A percentile compares a stretch with the other conserved stretches of the same genome.
Conservation (phyloP, 2,113 vertebrate genomes). For the Phaetusa simplex region DNA sequence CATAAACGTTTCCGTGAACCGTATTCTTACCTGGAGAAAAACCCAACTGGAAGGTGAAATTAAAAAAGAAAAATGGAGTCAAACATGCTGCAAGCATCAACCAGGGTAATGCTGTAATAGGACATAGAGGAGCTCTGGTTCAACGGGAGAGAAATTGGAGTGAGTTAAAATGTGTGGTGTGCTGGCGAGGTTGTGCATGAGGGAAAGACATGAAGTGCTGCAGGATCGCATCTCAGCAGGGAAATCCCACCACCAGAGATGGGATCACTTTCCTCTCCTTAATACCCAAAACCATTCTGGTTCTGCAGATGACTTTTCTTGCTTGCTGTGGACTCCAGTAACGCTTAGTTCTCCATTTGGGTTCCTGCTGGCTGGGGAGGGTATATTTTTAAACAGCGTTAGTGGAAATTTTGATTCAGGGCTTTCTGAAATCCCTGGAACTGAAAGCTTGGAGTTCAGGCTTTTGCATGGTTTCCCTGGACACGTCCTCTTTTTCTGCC, state of each 20-base stretch:
- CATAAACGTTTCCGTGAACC: background rate
- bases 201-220: background rate
- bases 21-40: background rate
- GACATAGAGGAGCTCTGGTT: background rate
- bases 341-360: background rate
- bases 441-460: background rate
- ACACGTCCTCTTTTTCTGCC: background rate
- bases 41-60: background rate
- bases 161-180: background rate
- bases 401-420: constrained; percentile 47
- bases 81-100: background rate
- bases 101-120: background rate
- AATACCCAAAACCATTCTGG: background rate
- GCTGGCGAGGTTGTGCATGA: accelerated
- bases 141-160: background rate
- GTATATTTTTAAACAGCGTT: background rate
- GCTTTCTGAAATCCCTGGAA: constrained; percentile 52
- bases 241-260: background rate
- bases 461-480: background rate
- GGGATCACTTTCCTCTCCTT: background rate
- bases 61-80: background rate
- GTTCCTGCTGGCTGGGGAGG: background rate
- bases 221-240: background rate
- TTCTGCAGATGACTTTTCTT: background rate
- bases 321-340: background rate